These are phyloP conservation scores for Dinomys branickii DNA, from an alignment of 2,113 vertebrate species.

Conservation along the genomic window DNA sequence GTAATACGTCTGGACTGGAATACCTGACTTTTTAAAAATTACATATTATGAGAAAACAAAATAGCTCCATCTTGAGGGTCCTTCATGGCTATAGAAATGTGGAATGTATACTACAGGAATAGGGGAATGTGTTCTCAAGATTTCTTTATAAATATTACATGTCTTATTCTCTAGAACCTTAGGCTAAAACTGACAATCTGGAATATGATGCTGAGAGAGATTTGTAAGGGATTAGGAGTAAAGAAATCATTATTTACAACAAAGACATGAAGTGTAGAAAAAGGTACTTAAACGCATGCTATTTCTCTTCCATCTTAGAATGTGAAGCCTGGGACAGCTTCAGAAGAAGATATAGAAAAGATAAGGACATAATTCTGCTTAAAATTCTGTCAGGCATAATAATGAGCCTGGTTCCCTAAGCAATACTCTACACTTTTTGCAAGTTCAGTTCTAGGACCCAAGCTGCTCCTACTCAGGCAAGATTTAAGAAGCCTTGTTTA, in stretches of 20 bases:
- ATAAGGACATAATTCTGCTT: background rate
- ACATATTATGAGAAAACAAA: conserved; percentile 37
- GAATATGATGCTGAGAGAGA: background rate
- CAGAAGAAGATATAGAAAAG: background rate
- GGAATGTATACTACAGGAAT: background rate
- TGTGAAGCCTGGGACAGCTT: background rate
- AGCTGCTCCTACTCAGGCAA: background rate
- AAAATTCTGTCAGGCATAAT: background rate
- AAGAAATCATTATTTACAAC: conserved; percentile 29
- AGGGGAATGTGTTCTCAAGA: background rate
- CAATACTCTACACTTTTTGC: background rate
- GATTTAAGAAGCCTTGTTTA: conserved; percentile 29
- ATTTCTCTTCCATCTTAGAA: background rate
- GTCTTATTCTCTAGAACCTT: background rate
- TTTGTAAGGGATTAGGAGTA: background rate
- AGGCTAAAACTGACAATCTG: background rate
- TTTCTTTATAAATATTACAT: background rate
- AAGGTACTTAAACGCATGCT: background rate
- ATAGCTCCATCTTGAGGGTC: conserved; percentile 32
- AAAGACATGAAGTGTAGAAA: background rate
- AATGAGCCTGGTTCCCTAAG: background rate
- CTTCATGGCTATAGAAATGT: conserved; percentile 40
- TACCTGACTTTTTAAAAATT: conserved; percentile 29
- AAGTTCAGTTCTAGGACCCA: background rate
- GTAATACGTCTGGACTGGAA: conserved; percentile 39